Evolutionary conservation across 2,888 invertebrate genomes (phyloP), one percentile per base, ranked within the genome.

Genomic region (Phragmatobia fuliginosa): DNA sequence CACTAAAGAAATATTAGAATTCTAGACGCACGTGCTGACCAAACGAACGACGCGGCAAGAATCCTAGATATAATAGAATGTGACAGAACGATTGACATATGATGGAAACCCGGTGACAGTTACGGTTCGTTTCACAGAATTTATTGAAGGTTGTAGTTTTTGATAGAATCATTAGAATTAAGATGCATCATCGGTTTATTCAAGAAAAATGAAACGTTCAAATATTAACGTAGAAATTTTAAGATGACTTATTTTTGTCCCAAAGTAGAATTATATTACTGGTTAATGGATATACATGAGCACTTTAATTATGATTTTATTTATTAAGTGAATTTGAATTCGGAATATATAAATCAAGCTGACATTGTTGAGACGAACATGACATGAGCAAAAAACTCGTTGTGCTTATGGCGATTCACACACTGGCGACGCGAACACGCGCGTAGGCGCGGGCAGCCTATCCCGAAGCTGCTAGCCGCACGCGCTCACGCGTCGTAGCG

Each of bases 31-130:
- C n/a, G n/a, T n/a, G n/a, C n/a, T n/a, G n/a, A n/a, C n/a, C n/a
- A n/a, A n/a, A n/a, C n/a, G n/a, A n/a, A n/a, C n/a, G n/a, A n/a
- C n/a, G n/a, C n/a, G n/a, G n/a, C n/a, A 41, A 31, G 67, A 58
- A 68, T 58, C 68, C 62, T 67, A 41, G 28, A 21, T 31, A 18
- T 62, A 62, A 21, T 62, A 16, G 38, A 41, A 62, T 60, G n/a
- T n/a, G 10, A 62, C 25, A 68, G 59, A 63, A 63, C 32, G 31
- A 21, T n/a, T 32, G 11, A 41, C 32, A 31, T 63, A 36, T 10
- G 32, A 49, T 21, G 45, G 31, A 31, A 28, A 14, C 45, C 21
- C 38, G 45, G 7, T 49, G 45, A 63, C 49, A 49, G n/a, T 31
- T 11, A n/a, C 25, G 7, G 18, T 62, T 28, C 25, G 38, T 28